These are phyloP conservation scores for Anhinga rufa DNA, from an alignment of 2,113 vertebrate species.

Conservation along the genomic window DNA sequence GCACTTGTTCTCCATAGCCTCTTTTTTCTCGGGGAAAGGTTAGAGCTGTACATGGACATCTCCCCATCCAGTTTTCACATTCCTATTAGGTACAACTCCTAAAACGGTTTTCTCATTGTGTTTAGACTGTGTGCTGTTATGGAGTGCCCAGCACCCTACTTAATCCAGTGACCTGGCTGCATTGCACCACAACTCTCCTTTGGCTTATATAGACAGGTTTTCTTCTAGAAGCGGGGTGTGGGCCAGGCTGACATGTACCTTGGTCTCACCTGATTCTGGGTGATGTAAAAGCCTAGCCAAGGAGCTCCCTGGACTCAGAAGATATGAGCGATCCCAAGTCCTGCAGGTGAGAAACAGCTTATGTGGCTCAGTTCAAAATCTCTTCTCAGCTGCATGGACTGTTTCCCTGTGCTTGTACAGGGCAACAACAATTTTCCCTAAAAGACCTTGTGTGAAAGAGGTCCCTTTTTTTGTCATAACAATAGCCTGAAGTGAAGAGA, in stretches of 20 bases:
- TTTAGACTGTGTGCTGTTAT: not conserved
- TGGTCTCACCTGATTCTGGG: not conserved
- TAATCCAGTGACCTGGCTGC: not conserved
- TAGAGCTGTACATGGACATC: not conserved
- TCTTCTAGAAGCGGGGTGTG: not conserved
- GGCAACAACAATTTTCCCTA: not conserved
- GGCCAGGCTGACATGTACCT: not conserved
- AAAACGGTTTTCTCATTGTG: not conserved
- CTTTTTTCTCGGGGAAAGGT: not conserved
- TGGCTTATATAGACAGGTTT: not conserved
- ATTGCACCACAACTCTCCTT: not conserved
- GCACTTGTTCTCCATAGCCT: accelerated
- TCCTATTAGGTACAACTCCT: not conserved
- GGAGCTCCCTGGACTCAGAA: not conserved
- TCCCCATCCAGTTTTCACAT: not conserved
- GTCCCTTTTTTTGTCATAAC: not conserved
- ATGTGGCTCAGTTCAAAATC: not conserved
- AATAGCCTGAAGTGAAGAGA: not conserved
- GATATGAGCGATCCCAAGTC: not conserved
- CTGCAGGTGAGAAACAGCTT: not conserved
- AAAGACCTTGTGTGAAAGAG: not conserved
- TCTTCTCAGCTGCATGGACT: not conserved
- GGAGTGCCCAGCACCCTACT: not conserved
- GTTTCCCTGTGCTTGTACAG: not conserved
- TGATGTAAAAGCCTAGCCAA: not conserved